Base-by-base conservation (phyloP, 2,113 vertebrate species). In the Peromyscus polionotus region DNA sequence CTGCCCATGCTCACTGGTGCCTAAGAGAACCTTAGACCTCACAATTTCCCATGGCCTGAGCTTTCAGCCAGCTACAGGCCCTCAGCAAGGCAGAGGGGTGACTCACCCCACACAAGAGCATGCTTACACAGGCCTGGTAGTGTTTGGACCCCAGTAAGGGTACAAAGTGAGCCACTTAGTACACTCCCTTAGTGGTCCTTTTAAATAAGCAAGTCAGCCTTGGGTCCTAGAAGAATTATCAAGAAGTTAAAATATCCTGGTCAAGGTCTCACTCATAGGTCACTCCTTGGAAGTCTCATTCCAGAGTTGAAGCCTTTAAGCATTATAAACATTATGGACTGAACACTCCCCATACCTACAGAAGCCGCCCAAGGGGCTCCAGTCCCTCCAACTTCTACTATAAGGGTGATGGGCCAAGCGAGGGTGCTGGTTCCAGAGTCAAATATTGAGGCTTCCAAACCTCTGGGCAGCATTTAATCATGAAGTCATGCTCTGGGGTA, bases 1-100 rank as follows among this genome's bases (percentile, higher is more conserved):
- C 68, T 5, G 0, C 9, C 20, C 6, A 13, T 0, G 24, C 26
- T 67, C 10, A 3, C n/a, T 28, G 10, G 1, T 13, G 39, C 5
- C 91, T 90, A 20, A 80, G n/a, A 36, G 48, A 45, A 48, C 4
- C 2, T 75, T 9, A 12, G n/a, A 42, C 2, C 14, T 5, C 24
- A 11, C 5, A 2, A 8, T 59, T 87, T 93, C 61, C 42, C 19
- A 11, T 2, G 5, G 42, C 65, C 16, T 61, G 72, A 79, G 80
- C 83, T 75, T 54, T 28, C 63, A 61, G 77, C 28, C 77, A 61
- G 61, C 70, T 13, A 1, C 1, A 6, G 39, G 68, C 14, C 77
- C 48, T 54, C 51, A 31, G 86, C 14, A 65, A 26, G n/a, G 33
- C 48, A 72, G 24, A 3, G 14, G 24, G 26, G 5, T 54, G 39